Evolutionary conservation across 2,113 vertebrate species (phyloP).

Genomic region (Anhinga anhinga): DNA sequence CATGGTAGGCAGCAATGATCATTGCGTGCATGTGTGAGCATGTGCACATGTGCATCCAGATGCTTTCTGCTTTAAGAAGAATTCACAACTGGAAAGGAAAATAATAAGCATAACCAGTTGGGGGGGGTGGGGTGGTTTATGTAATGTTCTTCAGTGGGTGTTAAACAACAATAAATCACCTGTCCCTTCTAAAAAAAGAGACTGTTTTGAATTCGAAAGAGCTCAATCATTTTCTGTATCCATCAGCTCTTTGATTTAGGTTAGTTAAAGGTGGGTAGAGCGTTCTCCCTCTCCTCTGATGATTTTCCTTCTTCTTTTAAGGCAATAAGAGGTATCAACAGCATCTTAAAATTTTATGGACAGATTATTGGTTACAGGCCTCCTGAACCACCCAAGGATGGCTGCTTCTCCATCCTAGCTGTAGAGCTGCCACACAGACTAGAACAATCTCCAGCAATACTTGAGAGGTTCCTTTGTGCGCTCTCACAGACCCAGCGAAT

Average conservation of each 20-base stretch:
- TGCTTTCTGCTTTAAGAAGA: neutral
- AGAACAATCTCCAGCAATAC: neutral
- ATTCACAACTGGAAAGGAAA: neutral
- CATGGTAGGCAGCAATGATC: neutral
- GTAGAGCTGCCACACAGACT: neutral
- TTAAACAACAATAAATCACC: neutral
- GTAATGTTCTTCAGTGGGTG: neutral
- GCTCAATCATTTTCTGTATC: neutral
- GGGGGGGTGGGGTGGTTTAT: neutral
- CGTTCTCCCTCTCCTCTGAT: neutral
- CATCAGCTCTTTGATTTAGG: neutral
- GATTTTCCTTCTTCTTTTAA: neutral
- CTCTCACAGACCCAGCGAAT: neutral
- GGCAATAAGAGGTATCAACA: neutral
- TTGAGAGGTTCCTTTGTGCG: neutral
- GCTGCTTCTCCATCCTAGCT: neutral
- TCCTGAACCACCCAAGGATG: neutral
- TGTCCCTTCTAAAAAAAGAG: neutral
- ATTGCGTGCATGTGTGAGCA: neutral
- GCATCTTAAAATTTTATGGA: neutral
- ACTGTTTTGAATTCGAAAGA: neutral
- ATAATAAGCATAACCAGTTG: neutral
- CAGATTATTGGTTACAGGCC: neutral
- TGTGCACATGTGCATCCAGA: neutral
- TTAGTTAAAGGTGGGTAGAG: neutral